phyloP scores from a whole-genome alignment of 2,797 vertebrate species.

The Erpetoichthys calabaricus region DNA sequence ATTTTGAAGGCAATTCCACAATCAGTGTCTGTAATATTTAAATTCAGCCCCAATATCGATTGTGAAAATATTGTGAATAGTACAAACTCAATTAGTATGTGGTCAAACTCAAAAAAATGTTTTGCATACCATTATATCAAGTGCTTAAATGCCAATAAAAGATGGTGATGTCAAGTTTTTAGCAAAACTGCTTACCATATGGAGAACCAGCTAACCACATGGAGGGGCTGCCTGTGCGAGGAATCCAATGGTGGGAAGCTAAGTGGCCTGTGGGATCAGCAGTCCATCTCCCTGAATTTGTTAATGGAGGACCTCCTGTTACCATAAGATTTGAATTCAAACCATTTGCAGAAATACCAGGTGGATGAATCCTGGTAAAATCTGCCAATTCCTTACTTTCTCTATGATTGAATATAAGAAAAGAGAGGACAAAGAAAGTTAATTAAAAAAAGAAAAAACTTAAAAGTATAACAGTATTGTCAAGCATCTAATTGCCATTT shows the following conservation, averaged over 20 bases:
- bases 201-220: constrained; percentile 86
- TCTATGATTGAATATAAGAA: constrained; percentile 32
- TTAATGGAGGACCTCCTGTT: constrained; percentile 70
- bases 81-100: too few relatives aligned
- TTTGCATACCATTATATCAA: too few relatives aligned
- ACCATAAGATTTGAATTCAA: constrained; percentile 86
- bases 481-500: neutral
- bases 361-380: constrained; percentile 72
- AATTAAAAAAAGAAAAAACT: neutral
- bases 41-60: too few relatives aligned
- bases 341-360: constrained; percentile 53
- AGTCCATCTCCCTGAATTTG: constrained; percentile 72
- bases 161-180: constrained; percentile 16
- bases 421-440: neutral
- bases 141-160: too few relatives aligned
- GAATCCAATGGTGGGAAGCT: constrained; percentile 79
- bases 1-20: too few relatives aligned
- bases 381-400: constrained; percentile 88
- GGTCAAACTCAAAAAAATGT: too few relatives aligned
- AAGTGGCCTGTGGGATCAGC: constrained; percentile 70
- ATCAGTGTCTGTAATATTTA: too few relatives aligned
- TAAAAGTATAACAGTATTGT: neutral
- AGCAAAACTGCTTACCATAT: constrained; percentile 62
- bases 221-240: constrained; percentile 70
- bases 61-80: too few relatives aligned